Evolutionary conservation across 2,888 invertebrate genomes (phyloP).

Genomic region (Melikaiella ostensackeni): DNA sequence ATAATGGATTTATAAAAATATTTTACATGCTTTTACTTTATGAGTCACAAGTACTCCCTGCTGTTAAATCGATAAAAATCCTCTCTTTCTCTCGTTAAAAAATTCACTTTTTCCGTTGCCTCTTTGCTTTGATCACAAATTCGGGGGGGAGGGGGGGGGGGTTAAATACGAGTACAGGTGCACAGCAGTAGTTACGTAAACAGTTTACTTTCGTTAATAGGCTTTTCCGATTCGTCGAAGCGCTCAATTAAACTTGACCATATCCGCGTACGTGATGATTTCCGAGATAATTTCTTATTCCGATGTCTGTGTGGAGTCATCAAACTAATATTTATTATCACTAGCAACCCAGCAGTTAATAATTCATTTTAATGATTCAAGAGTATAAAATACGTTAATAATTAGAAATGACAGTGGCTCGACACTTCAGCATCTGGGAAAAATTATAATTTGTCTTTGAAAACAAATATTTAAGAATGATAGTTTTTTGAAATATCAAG

Average conservation of each 20-base stretch:
- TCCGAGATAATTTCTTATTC: not conserved
- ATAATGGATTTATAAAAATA: not conserved
- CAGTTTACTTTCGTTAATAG: not conserved
- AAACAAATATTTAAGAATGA: too few species aligned
- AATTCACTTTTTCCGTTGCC: not conserved
- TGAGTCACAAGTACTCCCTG: slow-evolving; percentile 1
- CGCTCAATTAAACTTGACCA: not conserved
- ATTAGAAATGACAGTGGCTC: not conserved
- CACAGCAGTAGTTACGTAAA: not conserved
- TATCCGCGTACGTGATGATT: not conserved
- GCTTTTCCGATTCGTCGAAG: slow-evolving; percentile 1
- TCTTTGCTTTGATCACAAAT: not conserved
- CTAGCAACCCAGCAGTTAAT: not conserved
- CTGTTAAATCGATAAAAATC: not conserved
- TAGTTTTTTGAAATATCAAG: too few species aligned
- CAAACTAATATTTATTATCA: not conserved
- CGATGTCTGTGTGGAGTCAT: not conserved
- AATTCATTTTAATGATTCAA: not conserved
- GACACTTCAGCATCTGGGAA: too few species aligned
- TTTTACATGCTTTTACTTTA: not conserved
- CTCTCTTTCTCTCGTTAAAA: not conserved
- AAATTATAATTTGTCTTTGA: too few species aligned
- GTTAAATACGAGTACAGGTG: not conserved
- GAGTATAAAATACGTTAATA: not conserved
- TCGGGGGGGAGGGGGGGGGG: not conserved